Evolutionary conservation across 2,888 invertebrate genomes (phyloP).

Genomic region (Pseudococcus longispinus): DNA sequence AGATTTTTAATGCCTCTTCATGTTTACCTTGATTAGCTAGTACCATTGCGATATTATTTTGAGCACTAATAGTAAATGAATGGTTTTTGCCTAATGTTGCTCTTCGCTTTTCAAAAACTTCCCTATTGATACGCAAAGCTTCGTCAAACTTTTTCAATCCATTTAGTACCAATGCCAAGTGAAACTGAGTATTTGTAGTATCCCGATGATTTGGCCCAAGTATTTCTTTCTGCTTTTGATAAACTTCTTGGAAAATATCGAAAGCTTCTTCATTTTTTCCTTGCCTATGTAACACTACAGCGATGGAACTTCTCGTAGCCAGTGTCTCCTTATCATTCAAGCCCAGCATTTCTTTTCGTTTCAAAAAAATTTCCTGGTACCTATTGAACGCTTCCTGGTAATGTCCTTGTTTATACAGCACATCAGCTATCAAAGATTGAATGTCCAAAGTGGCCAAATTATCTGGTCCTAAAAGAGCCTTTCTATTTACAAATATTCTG

Average conservation of each 20-base stretch:
- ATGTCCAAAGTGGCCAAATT: too few species aligned
- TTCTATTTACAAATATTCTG: too few species aligned
- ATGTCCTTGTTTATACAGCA: neutral
- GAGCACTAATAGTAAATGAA: neutral
- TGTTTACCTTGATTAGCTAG: neutral
- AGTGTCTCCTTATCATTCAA: neutral
- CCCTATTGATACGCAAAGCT: neutral
- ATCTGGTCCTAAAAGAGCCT: too few species aligned
- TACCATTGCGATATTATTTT: neutral
- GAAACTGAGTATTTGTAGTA: neutral
- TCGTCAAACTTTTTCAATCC: neutral
- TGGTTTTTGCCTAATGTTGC: neutral
- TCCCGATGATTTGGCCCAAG: neutral
- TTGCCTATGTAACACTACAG: neutral
- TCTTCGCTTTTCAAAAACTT: neutral
- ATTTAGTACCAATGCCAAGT: neutral
- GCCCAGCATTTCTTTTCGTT: neutral
- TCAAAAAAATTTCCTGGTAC: neutral
- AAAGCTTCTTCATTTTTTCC: neutral
- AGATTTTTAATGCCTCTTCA: neutral
- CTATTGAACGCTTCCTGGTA: neutral
- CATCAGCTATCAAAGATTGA: too few species aligned
- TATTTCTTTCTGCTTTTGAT: neutral
- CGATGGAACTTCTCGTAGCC: neutral
- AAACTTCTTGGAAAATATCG: neutral